Evolutionary conservation across 2,888 invertebrate genomes (phyloP).

Genomic region (Sinhomidia bicolor): DNA sequence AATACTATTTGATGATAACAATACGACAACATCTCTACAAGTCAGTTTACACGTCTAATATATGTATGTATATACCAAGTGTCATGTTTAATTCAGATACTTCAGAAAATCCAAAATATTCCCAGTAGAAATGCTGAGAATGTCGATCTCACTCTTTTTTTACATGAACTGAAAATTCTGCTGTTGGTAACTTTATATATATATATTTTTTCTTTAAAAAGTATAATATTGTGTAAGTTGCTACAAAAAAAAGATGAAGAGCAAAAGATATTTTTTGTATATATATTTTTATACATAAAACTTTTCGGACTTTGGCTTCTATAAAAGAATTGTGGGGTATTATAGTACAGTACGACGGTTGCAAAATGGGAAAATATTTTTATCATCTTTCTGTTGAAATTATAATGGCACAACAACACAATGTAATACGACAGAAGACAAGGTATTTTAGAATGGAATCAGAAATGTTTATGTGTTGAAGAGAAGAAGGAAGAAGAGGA

Average conservation of each 20-base stretch:
- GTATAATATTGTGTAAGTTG: no score
- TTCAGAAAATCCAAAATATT: background rate
- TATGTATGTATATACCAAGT: background rate
- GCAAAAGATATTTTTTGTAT: no score
- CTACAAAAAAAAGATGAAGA: no score
- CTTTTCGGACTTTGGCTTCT: no score
- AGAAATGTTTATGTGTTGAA: constrained; percentile 12
- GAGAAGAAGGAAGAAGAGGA: background rate
- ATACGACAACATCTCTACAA: background rate
- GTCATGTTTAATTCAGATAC: constrained; percentile 12
- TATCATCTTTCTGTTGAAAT: background rate
- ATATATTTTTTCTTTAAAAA: background rate
- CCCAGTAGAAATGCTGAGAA: background rate
- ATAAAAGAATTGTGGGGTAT: background rate
- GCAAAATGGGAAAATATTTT: background rate
- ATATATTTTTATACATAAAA: no score
- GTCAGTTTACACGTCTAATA: background rate
- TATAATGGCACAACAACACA: background rate
- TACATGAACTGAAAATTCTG: constrained; percentile 14
- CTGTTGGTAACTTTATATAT: background rate
- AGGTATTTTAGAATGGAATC: constrained; percentile 18
- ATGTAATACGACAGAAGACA: background rate
- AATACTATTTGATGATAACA: background rate
- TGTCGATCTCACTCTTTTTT: constrained; percentile 4
- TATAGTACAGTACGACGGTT: background rate